These are phyloP conservation scores for Apocrypta bakeri DNA, from an alignment of 1,140 invertebrate species.

Conservation along the genomic window DNA sequence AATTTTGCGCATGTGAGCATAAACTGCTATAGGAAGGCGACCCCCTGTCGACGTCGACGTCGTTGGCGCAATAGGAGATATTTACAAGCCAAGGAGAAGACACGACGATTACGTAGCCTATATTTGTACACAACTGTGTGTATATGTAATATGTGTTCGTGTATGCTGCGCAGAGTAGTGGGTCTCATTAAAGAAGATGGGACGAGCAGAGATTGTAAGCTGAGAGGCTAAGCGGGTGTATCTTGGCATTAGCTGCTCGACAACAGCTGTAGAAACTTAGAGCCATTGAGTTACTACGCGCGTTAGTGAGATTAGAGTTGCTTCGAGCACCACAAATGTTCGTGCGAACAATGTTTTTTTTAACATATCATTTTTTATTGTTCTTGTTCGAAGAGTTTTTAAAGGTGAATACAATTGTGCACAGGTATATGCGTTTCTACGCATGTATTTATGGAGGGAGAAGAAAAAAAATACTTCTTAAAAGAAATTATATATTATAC, in stretches of 20 bases:
- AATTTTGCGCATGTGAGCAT: no score
- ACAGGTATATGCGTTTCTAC: no score
- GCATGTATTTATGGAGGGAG: not conserved
- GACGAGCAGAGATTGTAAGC: constrained; percentile 16
- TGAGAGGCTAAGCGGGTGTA: not conserved
- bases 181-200: constrained; percentile 32
- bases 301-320: not conserved
- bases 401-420: no score
- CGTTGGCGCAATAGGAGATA: constrained; percentile 21
- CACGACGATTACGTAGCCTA: constrained; percentile 37
- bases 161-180: not conserved
- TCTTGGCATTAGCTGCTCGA: not conserved
- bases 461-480: not conserved
- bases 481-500: constrained; percentile 1
- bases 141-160: not conserved
- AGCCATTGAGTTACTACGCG: not conserved
- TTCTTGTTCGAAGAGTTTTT: no score
- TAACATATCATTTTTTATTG: no score
- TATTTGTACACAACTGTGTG: not conserved
- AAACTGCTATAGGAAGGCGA: no score
- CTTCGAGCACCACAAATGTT: not conserved
- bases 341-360: not conserved
- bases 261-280: not conserved
- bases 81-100: constrained; percentile 33
- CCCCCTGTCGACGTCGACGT: not conserved